Evolutionary conservation across 2,797 vertebrate species (phyloP).

Genomic region (Denticeps clupeoides): DNA sequence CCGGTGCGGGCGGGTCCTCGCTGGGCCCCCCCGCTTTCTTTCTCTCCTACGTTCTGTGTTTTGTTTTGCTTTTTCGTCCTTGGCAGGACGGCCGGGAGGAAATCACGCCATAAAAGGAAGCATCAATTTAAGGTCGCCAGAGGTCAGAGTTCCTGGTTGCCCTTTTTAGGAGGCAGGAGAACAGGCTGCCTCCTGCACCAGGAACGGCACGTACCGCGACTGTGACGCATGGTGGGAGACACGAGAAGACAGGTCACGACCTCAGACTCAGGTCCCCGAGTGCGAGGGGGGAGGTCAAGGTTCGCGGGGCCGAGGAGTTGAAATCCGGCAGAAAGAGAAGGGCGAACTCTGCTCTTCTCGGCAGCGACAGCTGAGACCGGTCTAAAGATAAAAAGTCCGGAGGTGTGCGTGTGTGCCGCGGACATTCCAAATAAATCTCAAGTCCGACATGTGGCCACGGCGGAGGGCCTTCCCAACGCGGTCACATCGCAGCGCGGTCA

Average conservation of each 20-base stretch:
- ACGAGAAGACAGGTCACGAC: conserved; percentile 10
- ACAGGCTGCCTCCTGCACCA: conserved; percentile 1
- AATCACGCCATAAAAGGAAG: conserved; percentile 24
- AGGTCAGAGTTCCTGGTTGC: conserved; percentile 23
- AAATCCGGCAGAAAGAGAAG: neutral
- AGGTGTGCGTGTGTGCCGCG: no score
- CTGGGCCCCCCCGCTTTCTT: conserved; percentile 5
- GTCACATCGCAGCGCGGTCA: conserved; percentile 6
- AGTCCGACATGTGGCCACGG: no score
- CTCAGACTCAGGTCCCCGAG: conserved; percentile 10
- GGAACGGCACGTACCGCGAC: conserved; percentile 17
- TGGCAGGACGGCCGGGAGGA: conserved; percentile 20
- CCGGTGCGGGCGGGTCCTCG: no score
- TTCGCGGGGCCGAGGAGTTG: conserved; percentile 10
- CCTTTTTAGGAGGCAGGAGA: conserved; percentile 24
- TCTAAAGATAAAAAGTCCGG: no score
- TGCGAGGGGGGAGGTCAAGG: conserved; percentile 14
- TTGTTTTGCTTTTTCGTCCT: no score
- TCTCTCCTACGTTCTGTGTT: conserved; percentile 16
- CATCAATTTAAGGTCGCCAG: conserved; percentile 20
- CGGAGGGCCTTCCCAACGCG: neutral
- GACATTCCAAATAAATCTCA: no score
- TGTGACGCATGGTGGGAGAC: conserved; percentile 14
- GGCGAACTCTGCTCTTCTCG: no score
- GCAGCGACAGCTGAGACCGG: no score